Base-by-base conservation (phyloP, 2,888 invertebrate genomes). In the Mantis religiosa region DNA sequence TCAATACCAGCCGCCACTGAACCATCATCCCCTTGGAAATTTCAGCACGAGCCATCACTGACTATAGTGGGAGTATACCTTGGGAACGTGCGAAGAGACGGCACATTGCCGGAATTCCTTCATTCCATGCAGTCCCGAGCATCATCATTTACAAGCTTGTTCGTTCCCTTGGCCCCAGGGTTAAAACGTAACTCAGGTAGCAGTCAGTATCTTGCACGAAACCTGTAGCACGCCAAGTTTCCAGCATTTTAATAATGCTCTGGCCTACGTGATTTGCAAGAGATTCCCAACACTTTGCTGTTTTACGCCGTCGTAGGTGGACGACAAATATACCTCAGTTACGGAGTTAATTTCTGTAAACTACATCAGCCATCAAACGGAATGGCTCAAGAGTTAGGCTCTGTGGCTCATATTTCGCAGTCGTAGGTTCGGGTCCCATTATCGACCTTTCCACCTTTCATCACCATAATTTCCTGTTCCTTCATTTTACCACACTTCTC, bases 141-240 rank as follows among this genome's bases (percentile, higher is more conserved):
- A 71, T 71, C 54, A 86, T 86, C 81, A 86, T 86, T 86, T 86
- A 86, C 86, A 86, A 86, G 86, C 86, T 86, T 81, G 86, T 86
- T 86, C 86, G 27, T 20, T 82, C 87, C 87, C 34, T 30, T 30
- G 81, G 82, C 82, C 87, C 82, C 25, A 28, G n/a, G 87, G 82
- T 82, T 25, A 20, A 86, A 84, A 84, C 85, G 87, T 87, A 87
- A 87, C 34, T 82, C 87, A 82, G 30, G 87, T 87, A 87, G 87
- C 87, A 12, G 81, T 28, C 30, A 30, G 20, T 71, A 71, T 71
- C 54, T 71, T 71, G 54, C 54, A 71, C 54, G 54, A 71, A 71
- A 71, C 20, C 54, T 71, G 20, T 20, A 71, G 20, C 54, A 71
- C 54, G 54, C 54, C 54, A 71, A 71, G 54, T 71, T 71, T 71